These are phyloP conservation scores for Drosophila pseudoobscura DNA, from an alignment of 1,140 invertebrate species.

Conservation along the genomic window DNA sequence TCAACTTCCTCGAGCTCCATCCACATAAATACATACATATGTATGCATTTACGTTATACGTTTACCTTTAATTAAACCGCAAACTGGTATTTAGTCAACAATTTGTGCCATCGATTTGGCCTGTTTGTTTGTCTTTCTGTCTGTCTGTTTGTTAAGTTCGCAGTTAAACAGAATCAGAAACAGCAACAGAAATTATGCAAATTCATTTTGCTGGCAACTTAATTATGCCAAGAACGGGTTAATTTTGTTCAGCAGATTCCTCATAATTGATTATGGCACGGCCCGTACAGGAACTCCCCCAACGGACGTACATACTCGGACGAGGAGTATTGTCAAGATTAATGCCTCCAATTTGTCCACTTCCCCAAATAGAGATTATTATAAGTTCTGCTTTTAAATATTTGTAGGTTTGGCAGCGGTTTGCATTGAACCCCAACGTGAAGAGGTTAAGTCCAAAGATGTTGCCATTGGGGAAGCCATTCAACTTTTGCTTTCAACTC, in stretches of 20 bases:
- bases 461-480: conserved; percentile 40
- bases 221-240: conserved; percentile 70
- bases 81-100: conserved; percentile 67
- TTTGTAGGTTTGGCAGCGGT: conserved; percentile 63
- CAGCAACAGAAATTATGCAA: conserved; percentile 51
- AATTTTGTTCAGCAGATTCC: conserved; percentile 17
- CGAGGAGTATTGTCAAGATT: conserved; percentile 45
- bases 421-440: conserved; percentile 66
- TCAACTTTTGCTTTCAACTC: conserved; percentile 72
- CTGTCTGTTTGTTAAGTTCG: conserved; percentile 33
- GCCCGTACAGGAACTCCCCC: conserved; percentile 29
- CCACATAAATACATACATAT: conserved; percentile 33
- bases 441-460: conserved; percentile 72
- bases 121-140: neutral
- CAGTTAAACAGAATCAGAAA: conserved; percentile 22
- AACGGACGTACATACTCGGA: conserved; percentile 1
- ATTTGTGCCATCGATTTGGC: conserved; percentile 43
- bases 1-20: conserved; percentile 42
- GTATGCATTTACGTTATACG: conserved; percentile 13
- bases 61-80: conserved; percentile 66
- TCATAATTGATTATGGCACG: conserved; percentile 43
- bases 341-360: conserved; percentile 70
- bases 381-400: conserved; percentile 41
- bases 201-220: conserved; percentile 48
- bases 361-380: conserved; percentile 19